phyloP scores from a whole-genome alignment of 2,797 vertebrate species.

The Geotria australis region DNA sequence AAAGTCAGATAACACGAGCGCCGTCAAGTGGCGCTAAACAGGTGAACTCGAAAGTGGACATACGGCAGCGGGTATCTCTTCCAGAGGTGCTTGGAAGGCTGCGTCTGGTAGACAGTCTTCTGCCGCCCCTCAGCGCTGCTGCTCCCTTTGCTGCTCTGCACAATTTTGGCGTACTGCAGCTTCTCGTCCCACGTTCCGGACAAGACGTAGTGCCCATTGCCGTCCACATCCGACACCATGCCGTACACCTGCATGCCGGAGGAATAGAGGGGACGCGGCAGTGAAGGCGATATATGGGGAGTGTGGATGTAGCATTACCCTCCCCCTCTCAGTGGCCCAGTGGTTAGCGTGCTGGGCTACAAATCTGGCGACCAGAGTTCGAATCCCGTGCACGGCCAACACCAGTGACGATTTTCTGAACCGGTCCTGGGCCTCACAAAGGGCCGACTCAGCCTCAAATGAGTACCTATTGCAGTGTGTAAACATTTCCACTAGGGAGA shows the following conservation, averaged over 20 bases:
- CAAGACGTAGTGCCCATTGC: constrained; percentile 22
- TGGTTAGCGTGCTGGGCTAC: too few relatives aligned
- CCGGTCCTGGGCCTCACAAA: too few relatives aligned
- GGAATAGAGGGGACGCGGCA: neutral
- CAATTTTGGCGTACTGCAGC: constrained; percentile 25
- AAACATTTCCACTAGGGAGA: too few relatives aligned
- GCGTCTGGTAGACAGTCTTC: constrained; percentile 27
- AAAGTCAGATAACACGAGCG: too few relatives aligned
- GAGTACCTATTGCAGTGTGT: too few relatives aligned
- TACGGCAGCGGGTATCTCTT: constrained; percentile 31
- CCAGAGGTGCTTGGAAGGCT: constrained; percentile 25
- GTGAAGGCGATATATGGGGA: neutral
- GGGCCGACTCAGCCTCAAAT: too few relatives aligned
- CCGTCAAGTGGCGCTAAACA: too few relatives aligned
- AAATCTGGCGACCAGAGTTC: too few relatives aligned
- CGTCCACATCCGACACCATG: constrained; percentile 14
- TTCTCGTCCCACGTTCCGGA: constrained; percentile 30
- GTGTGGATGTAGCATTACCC: neutral
- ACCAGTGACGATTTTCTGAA: too few relatives aligned
- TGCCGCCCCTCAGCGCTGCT: constrained; percentile 18
- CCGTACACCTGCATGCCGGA: constrained; percentile 16
- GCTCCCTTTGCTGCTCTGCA: constrained; percentile 19
- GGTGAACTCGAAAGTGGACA: constrained; percentile 3
- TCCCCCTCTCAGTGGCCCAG: too few relatives aligned
- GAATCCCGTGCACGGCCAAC: too few relatives aligned